phyloP scores from a whole-genome alignment of 2,113 vertebrate genomes.

The Electrona antarctica region DNA sequence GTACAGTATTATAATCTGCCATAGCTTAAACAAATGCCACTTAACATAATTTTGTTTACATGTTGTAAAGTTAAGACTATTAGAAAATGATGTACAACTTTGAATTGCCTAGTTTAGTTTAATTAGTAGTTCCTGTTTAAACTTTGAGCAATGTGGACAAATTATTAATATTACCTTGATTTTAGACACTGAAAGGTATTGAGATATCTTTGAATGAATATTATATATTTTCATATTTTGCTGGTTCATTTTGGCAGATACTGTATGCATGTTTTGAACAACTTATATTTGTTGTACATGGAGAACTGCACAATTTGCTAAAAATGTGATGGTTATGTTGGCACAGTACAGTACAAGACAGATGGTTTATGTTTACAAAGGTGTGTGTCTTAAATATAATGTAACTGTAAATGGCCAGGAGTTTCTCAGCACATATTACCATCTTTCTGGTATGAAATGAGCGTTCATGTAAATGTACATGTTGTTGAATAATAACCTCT shows the following conservation, averaged over 20 bases:
- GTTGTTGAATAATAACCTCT: slow-evolving; percentile 51
- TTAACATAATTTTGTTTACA: slow-evolving; percentile 54
- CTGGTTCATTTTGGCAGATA: slow-evolving; percentile 67
- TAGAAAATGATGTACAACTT: slow-evolving; percentile 49
- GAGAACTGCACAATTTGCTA: slow-evolving; percentile 50
- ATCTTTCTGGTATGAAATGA: slow-evolving; percentile 16
- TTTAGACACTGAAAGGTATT: slow-evolving; percentile 58
- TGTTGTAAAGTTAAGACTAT: slow-evolving; percentile 60
- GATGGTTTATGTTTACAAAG: slow-evolving; percentile 20
- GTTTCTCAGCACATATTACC: slow-evolving; percentile 1
- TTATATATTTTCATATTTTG: slow-evolving; percentile 77
- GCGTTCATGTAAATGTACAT: slow-evolving; percentile 8
- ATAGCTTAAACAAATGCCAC: slow-evolving; percentile 60
- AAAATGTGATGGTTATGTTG: slow-evolving; percentile 44
- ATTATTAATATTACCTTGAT: slow-evolving; percentile 58
- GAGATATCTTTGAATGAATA: slow-evolving; percentile 56
- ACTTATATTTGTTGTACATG: slow-evolving; percentile 47
- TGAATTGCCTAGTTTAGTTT: slow-evolving; percentile 42
- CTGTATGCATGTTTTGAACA: slow-evolving; percentile 66
- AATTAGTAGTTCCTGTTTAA: slow-evolving; percentile 25
- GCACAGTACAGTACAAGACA: slow-evolving; percentile 8
- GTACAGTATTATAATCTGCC: slow-evolving; percentile 46
- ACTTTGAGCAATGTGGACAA: slow-evolving; percentile 39
- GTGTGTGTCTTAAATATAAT: slow-evolving; percentile 15
- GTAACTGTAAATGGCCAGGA: slow-evolving; percentile 15